Evolutionary conservation across 2,113 vertebrate genomes (phyloP).

Genomic region (Aegithalos caudatus): DNA sequence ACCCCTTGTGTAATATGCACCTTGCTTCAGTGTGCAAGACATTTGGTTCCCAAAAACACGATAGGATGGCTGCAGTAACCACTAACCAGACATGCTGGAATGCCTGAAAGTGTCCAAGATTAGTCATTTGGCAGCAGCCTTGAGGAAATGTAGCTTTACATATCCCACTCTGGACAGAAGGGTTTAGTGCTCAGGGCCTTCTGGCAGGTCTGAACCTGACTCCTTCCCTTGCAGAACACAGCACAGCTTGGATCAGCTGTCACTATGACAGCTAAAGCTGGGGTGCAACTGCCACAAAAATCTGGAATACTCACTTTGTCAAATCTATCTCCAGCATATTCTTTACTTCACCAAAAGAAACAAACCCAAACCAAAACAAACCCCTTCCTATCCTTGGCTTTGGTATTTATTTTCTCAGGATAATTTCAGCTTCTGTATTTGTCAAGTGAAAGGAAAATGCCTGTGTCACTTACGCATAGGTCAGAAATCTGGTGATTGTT

Average conservation of each 20-base stretch:
- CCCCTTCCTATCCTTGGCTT: neutral
- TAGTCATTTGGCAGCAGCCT: slow-evolving; percentile 38
- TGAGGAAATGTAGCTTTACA: slow-evolving; percentile 26
- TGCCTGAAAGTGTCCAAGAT: slow-evolving; percentile 51
- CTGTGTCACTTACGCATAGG: rapidly evolving
- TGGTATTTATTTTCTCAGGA: neutral
- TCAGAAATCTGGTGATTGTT: neutral
- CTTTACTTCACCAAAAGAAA: neutral
- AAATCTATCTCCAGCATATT: neutral
- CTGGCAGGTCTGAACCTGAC: neutral
- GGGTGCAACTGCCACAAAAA: neutral
- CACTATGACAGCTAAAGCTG: neutral
- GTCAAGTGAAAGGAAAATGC: neutral
- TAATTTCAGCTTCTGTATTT: neutral
- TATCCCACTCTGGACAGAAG: slow-evolving; percentile 38
- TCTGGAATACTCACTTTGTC: neutral
- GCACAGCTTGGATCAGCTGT: neutral
- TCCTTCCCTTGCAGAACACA: neutral
- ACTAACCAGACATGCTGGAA: slow-evolving; percentile 58
- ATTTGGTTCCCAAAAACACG: slow-evolving; percentile 17
- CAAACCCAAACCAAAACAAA: neutral
- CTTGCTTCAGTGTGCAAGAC: slow-evolving; percentile 18
- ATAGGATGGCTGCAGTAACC: slow-evolving; percentile 27
- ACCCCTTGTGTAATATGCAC: neutral
- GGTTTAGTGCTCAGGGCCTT: neutral